Conservation (phyloP, 2,888 invertebrate genomes). For the Kryphioiulus occultus region DNA sequence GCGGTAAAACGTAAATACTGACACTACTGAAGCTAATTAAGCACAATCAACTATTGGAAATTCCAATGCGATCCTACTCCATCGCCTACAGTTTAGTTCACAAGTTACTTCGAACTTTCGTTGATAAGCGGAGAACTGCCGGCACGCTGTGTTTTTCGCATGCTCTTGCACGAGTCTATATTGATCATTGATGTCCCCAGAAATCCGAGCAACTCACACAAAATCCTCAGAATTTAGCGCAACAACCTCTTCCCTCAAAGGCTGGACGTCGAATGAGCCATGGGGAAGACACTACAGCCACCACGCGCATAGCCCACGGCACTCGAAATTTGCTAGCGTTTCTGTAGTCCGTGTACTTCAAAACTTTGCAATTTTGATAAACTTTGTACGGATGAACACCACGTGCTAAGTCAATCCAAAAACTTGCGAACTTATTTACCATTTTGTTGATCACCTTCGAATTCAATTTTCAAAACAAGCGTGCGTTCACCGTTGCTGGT, state of each 20-base stretch:
- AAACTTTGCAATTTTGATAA: no score
- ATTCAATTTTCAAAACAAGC: no score
- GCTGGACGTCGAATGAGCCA: neutral
- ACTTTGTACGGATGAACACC: no score
- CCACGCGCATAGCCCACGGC: no score
- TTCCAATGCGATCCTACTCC: neutral
- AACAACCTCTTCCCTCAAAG: neutral
- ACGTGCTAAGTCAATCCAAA: no score
- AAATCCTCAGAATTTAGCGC: neutral
- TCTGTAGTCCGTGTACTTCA: no score
- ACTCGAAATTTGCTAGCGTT: no score
- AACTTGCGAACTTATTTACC: no score
- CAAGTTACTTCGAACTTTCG: neutral
- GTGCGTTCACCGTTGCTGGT: no score
- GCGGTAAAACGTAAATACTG: neutral
- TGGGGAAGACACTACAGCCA: neutral
- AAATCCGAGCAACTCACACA: neutral
- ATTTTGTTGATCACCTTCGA: no score
- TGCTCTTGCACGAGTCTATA: neutral
- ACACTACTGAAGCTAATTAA: neutral
- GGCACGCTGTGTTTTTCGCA: neutral
- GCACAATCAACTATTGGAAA: neutral
- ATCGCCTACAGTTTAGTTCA: neutral
- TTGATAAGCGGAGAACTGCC: neutral
- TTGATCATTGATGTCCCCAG: neutral